phyloP scores from a whole-genome alignment of 1,140 invertebrate genomes.

The Agrypnia vestita region DNA sequence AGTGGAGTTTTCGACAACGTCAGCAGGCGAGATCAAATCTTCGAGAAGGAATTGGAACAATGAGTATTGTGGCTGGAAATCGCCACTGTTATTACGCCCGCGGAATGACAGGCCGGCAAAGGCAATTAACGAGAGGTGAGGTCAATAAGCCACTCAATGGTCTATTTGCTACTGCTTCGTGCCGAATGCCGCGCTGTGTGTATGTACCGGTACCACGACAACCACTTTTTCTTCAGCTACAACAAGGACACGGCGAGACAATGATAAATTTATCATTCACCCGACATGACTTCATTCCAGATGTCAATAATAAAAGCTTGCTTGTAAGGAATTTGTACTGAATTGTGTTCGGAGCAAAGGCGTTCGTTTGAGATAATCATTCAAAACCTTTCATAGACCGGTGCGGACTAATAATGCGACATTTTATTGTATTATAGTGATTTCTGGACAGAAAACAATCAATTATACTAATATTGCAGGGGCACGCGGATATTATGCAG shows the following conservation, averaged over 20 bases:
- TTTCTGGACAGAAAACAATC: no score
- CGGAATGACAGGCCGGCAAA: background rate
- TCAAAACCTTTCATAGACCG: slow-evolving; percentile 10
- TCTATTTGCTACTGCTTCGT: background rate
- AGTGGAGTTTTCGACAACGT: no score
- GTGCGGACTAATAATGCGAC: no score
- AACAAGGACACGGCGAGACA: slow-evolving; percentile 30
- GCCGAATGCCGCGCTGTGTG: background rate
- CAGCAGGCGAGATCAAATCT: no score
- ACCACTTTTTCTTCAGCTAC: slow-evolving; percentile 13
- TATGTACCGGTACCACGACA: background rate
- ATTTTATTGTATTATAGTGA: no score
- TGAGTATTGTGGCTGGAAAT: background rate
- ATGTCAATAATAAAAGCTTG: slow-evolving; percentile 5
- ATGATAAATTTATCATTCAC: slow-evolving; percentile 39
- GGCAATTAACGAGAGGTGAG: slow-evolving; percentile 16
- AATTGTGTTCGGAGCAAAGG: slow-evolving; percentile 20
- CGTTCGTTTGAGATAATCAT: slow-evolving; percentile 21
- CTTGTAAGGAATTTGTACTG: slow-evolving; percentile 34
- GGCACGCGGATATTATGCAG: no score
- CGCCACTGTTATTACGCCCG: slow-evolving; percentile 9
- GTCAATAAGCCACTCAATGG: slow-evolving; percentile 10
- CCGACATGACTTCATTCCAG: slow-evolving; percentile 34
- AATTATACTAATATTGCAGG: no score
- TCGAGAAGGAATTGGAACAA: no score